Evolutionary conservation across 2,888 invertebrate species (phyloP), one percentile per base, ranked within the genome.

Genomic region (Drosophila kuntzei): DNA sequence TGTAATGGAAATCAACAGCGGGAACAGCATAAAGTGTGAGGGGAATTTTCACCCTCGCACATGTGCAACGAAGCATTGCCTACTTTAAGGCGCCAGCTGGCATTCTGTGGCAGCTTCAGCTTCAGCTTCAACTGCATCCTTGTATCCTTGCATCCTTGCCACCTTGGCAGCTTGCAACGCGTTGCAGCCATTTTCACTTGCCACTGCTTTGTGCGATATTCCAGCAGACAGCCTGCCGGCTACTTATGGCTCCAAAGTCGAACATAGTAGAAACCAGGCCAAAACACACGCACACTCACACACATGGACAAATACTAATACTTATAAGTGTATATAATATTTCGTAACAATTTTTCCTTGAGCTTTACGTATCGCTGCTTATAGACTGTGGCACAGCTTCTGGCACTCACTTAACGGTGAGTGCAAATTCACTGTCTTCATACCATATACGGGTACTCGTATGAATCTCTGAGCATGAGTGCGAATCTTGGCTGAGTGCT

Each of bases 351-450:
- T 68, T 74, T 66, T 77, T 83, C 61, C 67, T 74, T 51, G 69
- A 53, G 76, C 69, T 60, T 68, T 75, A 66, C 80, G 76, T 81
- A 86, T 83, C 66, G 75, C 82, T 85, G 75, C 60, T 82, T 86
- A 79, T 79, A 82, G 87, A 80, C 87, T 79, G 59, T 86, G 87
- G 86, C 88, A 81, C 50, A 70, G 72, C 63, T 78, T 22, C 60
- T 50, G 83, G 71, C 86, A 88, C 88, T 88, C 86, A 82, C 82
- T 82, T 85, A 88, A 61, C 76, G 80, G 68, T 73, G 71, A 82
- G 86, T 79, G 76, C 76, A 82, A 70, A 70, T 83, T 47, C 71
- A 51, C 37, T 49, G 39, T n/a, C 18, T 29, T 22, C 29, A 27
- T 27, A 9, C 7, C 27, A 44, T 44, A 54, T 34, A 12, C 18